Conservation (phyloP, 2,113 vertebrate genomes). For the Alectura lathami region DNA sequence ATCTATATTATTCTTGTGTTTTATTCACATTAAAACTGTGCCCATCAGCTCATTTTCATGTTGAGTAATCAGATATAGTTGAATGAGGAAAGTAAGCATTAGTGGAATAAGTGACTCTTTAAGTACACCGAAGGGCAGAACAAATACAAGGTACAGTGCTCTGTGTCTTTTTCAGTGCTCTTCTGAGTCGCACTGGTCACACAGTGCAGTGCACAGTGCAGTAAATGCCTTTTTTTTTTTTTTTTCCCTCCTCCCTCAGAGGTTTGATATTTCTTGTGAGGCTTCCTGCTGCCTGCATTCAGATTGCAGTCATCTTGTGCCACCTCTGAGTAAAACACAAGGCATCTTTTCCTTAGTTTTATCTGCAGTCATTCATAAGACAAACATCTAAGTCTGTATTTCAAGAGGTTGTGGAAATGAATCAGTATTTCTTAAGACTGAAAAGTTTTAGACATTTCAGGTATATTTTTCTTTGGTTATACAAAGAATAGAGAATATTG, state of each 20-base stretch:
- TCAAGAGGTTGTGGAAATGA: background rate
- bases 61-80: slow-evolving; percentile 54
- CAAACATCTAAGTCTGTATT: background rate
- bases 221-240: no score
- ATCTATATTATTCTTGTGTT: slow-evolving; percentile 67
- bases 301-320: background rate
- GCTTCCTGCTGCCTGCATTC: background rate
- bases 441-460: background rate
- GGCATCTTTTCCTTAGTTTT: background rate
- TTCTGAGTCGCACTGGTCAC: background rate
- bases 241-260: no score
- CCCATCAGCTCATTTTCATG: slow-evolving; percentile 54
- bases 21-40: slow-evolving; percentile 67
- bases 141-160: background rate
- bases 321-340: background rate
- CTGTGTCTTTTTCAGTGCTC: background rate
- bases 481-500: background rate
- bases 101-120: slow-evolving; percentile 21
- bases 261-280: background rate
- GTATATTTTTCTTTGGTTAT: background rate
- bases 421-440: background rate
- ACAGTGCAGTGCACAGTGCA: background rate
- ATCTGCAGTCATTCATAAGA: no score
- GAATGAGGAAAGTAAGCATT: slow-evolving; percentile 37
- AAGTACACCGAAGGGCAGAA: background rate